Evolutionary conservation across 2,797 vertebrate genomes (phyloP), one percentile per base, ranked within the genome.

Genomic region (Masticophis lateralis): DNA sequence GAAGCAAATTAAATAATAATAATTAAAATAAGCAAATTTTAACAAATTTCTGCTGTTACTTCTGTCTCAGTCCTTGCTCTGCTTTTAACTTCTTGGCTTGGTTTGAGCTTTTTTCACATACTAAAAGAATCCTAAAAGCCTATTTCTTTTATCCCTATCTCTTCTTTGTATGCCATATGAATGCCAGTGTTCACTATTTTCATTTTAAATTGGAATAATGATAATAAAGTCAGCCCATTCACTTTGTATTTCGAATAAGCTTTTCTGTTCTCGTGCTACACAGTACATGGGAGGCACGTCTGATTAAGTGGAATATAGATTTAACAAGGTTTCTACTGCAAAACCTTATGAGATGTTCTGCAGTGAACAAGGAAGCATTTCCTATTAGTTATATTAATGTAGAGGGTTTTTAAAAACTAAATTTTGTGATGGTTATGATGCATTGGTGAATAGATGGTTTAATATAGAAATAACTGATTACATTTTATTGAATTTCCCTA

Each of bases 381-480:
- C 47, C 47, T 5, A 13, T 56, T n/a, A 43, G 25, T 51, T 88
- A 53, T n/a, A 27, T 91, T 91, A 93, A 89, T 61, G 20, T 32
- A 83, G 87, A 63, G 20, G 4, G 5, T 69, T 69, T 66, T 89
- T 88, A 61, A 61, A 32, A 66, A 11, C 63, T 91, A 86, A 22
- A 63, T 86, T 79, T 91, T 91, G 32, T 69, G 51, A 28, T 43
- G 83, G 11, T 56, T 63, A 47, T 47, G 66, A 86, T n/a, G 9
- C 32, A n/a, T 32, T 10, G 51, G 61, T 61, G 69, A 51, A 90
- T 90, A 89, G 56, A 61, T 89, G 43, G 74, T 88, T 88, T 88
- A 89, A 92, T 92, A 32, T 37, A 55, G 27, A 89, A 51, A 51
- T 89, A 61, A 86, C n/a, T 63, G 86, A 74, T 83, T 91, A 66